These are phyloP conservation scores for Peromyscus nudipes DNA, from an alignment of 2,797 vertebrate species.

Conservation along the genomic window DNA sequence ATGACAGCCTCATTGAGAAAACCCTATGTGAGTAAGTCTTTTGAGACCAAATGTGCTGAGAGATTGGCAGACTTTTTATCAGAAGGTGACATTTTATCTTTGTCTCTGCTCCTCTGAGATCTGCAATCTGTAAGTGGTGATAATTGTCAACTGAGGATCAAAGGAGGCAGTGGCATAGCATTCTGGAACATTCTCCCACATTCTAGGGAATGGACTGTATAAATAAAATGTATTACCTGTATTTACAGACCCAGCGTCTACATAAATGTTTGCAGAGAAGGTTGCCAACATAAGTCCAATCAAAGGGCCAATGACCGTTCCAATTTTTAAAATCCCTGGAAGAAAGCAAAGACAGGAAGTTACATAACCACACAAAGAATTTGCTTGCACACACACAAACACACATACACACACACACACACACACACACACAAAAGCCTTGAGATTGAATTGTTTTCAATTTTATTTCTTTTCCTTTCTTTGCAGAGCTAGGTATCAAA, in stretches of 20 bases:
- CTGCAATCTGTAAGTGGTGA: neutral
- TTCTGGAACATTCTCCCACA: neutral
- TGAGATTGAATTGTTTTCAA: neutral
- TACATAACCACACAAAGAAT: neutral
- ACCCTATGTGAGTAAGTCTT: neutral
- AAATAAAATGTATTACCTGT: conserved; percentile 89
- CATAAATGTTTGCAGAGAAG: conserved; percentile 93
- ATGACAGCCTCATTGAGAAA: neutral
- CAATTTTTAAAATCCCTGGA: conserved; percentile 93
- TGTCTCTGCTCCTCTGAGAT: neutral
- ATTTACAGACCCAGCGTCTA: conserved; percentile 93
- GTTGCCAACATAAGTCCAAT: conserved; percentile 94
- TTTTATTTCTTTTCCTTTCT: neutral
- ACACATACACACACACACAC: too few relatives aligned
- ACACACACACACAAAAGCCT: neutral
- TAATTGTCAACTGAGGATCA: neutral
- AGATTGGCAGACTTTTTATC: neutral
- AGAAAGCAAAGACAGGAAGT: conserved; percentile 51
- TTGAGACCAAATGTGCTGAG: neutral
- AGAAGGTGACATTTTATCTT: neutral
- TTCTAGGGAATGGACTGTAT: neutral
- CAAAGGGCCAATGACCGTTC: conserved; percentile 93
- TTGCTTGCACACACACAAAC: neutral
- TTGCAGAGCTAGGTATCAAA: neutral
- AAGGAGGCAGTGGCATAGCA: neutral